Conservation (phyloP, 2,888 invertebrate species). For the Linnaemya vulpina region DNA sequence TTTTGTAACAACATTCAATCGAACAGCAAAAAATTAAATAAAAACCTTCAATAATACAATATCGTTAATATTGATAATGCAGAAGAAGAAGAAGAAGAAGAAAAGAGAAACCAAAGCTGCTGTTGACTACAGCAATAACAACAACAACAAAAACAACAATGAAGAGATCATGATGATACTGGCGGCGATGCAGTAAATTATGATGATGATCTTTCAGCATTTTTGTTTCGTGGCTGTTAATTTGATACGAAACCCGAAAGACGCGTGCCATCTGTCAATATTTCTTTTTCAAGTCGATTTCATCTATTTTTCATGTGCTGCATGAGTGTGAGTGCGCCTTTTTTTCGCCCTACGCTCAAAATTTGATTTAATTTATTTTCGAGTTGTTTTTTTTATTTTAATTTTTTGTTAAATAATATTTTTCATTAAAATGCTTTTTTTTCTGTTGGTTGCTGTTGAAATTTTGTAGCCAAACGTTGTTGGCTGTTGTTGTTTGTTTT, state of each 20-base stretch:
- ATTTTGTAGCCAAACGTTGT: constrained; percentile 62
- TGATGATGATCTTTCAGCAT: constrained; percentile 48
- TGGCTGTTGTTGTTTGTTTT: constrained; percentile 25
- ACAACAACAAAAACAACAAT: too few relatives aligned
- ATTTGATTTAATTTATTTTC: constrained; percentile 52
- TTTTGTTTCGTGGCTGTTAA: constrained; percentile 64
- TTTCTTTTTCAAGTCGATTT: constrained; percentile 64
- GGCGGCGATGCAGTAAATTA: constrained; percentile 11
- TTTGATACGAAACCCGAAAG: constrained; percentile 68
- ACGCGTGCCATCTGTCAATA: constrained; percentile 75
- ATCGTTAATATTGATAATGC: constrained; percentile 39
- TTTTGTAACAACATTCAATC: constrained; percentile 13
- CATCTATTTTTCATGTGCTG: constrained; percentile 38
- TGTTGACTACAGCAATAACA: constrained; percentile 7
- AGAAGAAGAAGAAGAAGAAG: constrained; percentile 38
- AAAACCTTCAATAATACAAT: constrained; percentile 20
- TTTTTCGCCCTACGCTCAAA: constrained; percentile 73
- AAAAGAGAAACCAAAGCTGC: background rate
- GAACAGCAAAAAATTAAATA: constrained; percentile 26
- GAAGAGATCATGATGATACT: constrained; percentile 32
- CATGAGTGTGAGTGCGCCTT: constrained; percentile 20
- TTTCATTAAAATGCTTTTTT: constrained; percentile 13
- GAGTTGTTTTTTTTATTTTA: too few relatives aligned
- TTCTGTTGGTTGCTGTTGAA: constrained; percentile 41
- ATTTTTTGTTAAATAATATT: constrained; percentile 49